These are phyloP conservation scores for Oreonectes daqikongensis DNA, from an alignment of 2,797 vertebrate genomes.

Conservation along the genomic window DNA sequence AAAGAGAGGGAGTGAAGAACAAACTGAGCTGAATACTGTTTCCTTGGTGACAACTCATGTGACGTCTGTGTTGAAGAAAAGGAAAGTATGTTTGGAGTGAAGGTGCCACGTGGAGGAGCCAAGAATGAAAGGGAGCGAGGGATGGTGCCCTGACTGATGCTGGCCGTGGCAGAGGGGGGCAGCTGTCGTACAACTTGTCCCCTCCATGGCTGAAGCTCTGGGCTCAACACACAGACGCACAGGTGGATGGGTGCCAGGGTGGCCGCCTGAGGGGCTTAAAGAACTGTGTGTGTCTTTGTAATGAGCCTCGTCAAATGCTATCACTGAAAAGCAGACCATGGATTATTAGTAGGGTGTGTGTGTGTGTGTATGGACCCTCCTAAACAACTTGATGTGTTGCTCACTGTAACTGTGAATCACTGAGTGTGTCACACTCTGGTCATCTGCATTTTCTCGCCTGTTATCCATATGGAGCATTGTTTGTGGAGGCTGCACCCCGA, in stretches of 20 bases:
- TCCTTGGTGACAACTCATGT: conserved; percentile 35
- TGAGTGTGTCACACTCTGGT: conserved; percentile 29
- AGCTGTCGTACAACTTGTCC: conserved; percentile 28
- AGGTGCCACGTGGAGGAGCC: conserved; percentile 49
- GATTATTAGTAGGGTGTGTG: conserved; percentile 15
- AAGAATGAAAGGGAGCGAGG: conserved; percentile 32
- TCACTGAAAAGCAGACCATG: conserved; percentile 40
- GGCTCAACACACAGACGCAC: conserved; percentile 32
- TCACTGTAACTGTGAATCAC: neutral
- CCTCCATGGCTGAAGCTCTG: conserved; percentile 9
- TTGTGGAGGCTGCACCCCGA: conserved; percentile 12
- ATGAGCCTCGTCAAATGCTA: conserved; percentile 38
- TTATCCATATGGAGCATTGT: conserved; percentile 34
- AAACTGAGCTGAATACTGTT: conserved; percentile 23
- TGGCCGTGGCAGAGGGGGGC: conserved; percentile 23
- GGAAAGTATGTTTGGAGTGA: conserved; percentile 36
- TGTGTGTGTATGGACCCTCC: conserved; percentile 11
- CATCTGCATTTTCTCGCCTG: neutral
- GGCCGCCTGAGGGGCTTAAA: neutral
- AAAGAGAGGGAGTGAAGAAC: neutral
- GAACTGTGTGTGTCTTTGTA: conserved; percentile 29
- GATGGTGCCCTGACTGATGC: conserved; percentile 40
- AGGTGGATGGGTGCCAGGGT: conserved; percentile 44
- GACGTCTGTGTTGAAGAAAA: conserved; percentile 40
- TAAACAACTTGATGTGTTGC: conserved; percentile 11